phyloP scores from a whole-genome alignment of 2,888 invertebrate genomes.

The Hylaea fasciaria region DNA sequence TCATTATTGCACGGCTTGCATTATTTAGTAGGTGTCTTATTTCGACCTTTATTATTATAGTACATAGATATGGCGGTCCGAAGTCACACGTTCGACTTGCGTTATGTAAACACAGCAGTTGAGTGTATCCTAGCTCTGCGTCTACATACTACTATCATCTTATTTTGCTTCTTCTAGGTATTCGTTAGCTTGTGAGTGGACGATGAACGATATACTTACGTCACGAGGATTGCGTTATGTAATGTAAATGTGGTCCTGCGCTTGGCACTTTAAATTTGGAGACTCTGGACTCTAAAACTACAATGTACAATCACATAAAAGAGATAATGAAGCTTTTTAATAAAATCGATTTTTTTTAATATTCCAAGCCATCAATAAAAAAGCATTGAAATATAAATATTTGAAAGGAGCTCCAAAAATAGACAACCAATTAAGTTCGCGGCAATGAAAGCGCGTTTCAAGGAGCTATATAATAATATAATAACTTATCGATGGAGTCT shows the following conservation, averaged over 20 bases:
- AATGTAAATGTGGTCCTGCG: slow-evolving; percentile 53
- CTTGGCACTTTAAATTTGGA: slow-evolving; percentile 25
- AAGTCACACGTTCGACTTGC: slow-evolving; percentile 2
- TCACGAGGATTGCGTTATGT: slow-evolving; percentile 74
- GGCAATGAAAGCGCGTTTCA: slow-evolving; percentile 17
- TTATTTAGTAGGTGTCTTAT: neutral
- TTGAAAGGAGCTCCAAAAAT: slow-evolving; percentile 20
- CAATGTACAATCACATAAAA: neutral
- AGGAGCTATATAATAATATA: slow-evolving; percentile 40
- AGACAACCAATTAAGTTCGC: slow-evolving; percentile 20
- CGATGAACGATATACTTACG: slow-evolving; percentile 60
- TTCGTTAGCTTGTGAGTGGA: slow-evolving; percentile 21
- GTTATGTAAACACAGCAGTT: slow-evolving; percentile 16
- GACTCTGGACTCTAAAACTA: slow-evolving; percentile 4
- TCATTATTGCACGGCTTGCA: too few relatives aligned
- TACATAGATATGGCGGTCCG: neutral
- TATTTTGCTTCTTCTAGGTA: neutral
- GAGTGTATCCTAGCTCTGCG: too few relatives aligned
- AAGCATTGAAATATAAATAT: neutral
- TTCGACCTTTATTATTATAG: neutral
- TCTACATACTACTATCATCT: slow-evolving; percentile 2
- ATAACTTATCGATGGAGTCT: slow-evolving; percentile 71
- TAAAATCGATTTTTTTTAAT: neutral
- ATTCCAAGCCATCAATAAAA: neutral
- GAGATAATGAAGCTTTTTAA: neutral